Evolutionary conservation across 1,140 invertebrate species (phyloP).

Genomic region (Hypothenemus hampei): DNA sequence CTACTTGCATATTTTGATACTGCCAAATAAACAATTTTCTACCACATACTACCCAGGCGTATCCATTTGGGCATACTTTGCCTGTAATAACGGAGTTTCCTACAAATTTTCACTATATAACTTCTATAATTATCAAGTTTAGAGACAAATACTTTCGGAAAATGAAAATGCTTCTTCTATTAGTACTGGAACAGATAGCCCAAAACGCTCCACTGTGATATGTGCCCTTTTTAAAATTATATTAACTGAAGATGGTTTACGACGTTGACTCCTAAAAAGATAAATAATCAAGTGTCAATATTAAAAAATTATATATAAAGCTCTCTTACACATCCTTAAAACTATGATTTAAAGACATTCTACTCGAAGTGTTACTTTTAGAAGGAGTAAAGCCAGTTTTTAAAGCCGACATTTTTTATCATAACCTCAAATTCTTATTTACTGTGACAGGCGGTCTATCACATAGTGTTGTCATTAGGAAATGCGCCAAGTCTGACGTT

Average conservation of each 20-base stretch:
- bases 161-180: conserved; percentile 85
- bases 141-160: conserved; percentile 59
- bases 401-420: too few species aligned
- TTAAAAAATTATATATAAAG: too few species aligned
- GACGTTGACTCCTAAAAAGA: not conserved
- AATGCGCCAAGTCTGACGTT: too few species aligned
- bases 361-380: too few species aligned
- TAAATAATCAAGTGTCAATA: too few species aligned
- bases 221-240: conserved; percentile 63
- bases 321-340: too few species aligned
- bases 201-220: conserved; percentile 70
- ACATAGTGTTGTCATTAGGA: too few species aligned
- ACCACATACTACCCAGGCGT: conserved; percentile 79
- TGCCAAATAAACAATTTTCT: conserved; percentile 84
- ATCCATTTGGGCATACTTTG: conserved; percentile 50
- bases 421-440: too few species aligned
- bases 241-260: conserved; percentile 48
- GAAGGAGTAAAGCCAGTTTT: too few species aligned
- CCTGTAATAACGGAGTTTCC: conserved; percentile 54
- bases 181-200: conserved; percentile 72
- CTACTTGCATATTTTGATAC: conserved; percentile 54
- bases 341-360: too few species aligned
- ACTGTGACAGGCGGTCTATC: too few species aligned
- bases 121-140: not conserved
- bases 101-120: conserved; percentile 30